Evolutionary conservation across 2,113 vertebrate species (phyloP).

Genomic region (Tiliqua scincoides): DNA sequence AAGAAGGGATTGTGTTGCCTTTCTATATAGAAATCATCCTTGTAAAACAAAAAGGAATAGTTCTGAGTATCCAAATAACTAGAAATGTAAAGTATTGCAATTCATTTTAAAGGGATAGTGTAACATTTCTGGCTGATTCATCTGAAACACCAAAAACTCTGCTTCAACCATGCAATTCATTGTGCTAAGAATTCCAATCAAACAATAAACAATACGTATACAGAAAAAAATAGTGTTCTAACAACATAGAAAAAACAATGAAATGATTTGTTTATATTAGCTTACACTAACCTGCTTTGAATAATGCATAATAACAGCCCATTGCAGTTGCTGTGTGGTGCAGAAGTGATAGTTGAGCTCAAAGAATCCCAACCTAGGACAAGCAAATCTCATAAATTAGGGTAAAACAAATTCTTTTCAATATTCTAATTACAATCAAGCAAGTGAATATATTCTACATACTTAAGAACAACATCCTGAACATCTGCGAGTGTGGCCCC

Average conservation of each 20-base stretch:
- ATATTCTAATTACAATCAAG: background rate
- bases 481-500: constrained; percentile 90
- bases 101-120: background rate
- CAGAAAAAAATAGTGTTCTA: background rate
- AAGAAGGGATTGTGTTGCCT: too few relatives aligned
- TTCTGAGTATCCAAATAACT: background rate
- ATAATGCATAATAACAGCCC: constrained; percentile 89
- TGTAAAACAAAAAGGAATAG: background rate
- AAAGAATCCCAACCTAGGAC: constrained; percentile 86
- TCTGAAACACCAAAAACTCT: background rate
- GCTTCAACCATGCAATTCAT: background rate
- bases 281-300: constrained; percentile 87
- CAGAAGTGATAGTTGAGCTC: constrained; percentile 88
- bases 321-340: constrained; percentile 87
- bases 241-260: background rate
- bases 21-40: background rate
- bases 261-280: background rate
- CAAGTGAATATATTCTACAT: constrained; percentile 52
- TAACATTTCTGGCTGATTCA: background rate
- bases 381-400: constrained; percentile 1
- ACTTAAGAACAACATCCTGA: constrained; percentile 94
- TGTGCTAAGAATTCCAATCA: background rate
- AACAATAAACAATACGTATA: background rate
- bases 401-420: background rate
- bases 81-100: background rate